Evolutionary conservation across 2,797 vertebrate genomes (phyloP), one percentile per base, ranked within the genome.

Genomic region (Falco cherrug): DNA sequence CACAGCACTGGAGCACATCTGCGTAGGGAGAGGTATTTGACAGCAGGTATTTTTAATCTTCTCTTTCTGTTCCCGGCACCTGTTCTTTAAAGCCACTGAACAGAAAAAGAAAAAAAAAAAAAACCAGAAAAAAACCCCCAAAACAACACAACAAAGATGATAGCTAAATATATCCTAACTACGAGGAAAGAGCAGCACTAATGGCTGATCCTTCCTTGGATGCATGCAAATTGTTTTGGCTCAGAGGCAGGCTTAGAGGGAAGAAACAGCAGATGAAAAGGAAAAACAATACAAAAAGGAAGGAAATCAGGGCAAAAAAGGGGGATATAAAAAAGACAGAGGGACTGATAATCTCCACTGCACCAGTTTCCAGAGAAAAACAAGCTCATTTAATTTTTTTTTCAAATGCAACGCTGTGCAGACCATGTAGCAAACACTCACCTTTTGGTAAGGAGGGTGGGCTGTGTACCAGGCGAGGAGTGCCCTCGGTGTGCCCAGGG

Each of bases 121-220:
- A 35, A 41, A 11, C 6, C 37, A 41, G 19, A 13, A 18, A 11
- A 31, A 11, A 31, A 35, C 13, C 6, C 51, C 13, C 16, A 41
- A 33, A 48, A 9, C 20, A 48, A 11, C 20, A 33, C 33, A 73
- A 47, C 50, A 59, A 82, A 82, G 33, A 56, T 8, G 5, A 84
- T 48, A 47, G 86, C 92, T 96, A 97, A 97, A 96, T 88, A 88
- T 95, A 95, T 96, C 94, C 84, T 68, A 82, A 91, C 87, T 78
- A 75, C 89, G 78, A 96, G 51, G 61, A 53, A 22, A 91, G 90
- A 91, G 88, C 89, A 83, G 89, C 77, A 53, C 77, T 89, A 95
- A 97, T 92, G 82, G 90, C 92, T 96, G 94, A 95, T 85, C 91
- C 79, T 89, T 70, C 90, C 90, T 65, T 63, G 79, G 82, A 84